Evolutionary conservation across 2,888 invertebrate species (phyloP), one percentile per base, ranked within the genome.

Genomic region (Carabus problematicus): DNA sequence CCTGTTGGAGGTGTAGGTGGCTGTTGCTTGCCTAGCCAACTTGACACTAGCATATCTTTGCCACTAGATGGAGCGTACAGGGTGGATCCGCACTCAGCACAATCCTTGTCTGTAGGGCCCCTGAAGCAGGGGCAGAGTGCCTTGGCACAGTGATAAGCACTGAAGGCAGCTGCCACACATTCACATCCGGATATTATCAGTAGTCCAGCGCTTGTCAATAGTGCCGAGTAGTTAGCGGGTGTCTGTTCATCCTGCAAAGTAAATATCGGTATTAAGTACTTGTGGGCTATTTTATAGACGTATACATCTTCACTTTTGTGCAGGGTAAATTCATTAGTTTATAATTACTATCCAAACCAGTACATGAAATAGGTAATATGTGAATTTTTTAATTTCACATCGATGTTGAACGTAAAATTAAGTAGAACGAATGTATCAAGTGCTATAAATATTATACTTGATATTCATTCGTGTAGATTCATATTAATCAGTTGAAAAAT

Each of bases 151-250:
- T 84, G 84, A 80, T 85, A 87, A 71, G 86, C 84, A 73, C 83
- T 82, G 64, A 84, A 75, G 63, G 85, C 80, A 73, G 86, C 84
- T 45, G 85, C 82, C 70, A 87, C 76, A 76, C 86, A 87, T 79
- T 89, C 88, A 14, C 86, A 81, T 0, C 83, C 78, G 8, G 88
- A 86, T 18, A 87, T 84, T 72, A 88, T 82, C 58, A 90, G 83
- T 6, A 90, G 80, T 0, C 87, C 87, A 68, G 87, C 84, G 80
- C 89, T 89, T 9, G 87, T 85, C 39, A 89, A 79, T 55, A 90
- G 83, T 0, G 88, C 86, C 1, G 86, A 71, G 84, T 83, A 75
- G 77, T 87, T 78, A 85, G 86, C 79, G 83, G 83, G 63, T 29
- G 6, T 3, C 29, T 29, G 29, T 29, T 29, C 76, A 81, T 63